Evolutionary conservation across 2,113 vertebrate genomes (phyloP), one percentile per base, ranked within the genome.

Genomic region (Mastomys coucha): DNA sequence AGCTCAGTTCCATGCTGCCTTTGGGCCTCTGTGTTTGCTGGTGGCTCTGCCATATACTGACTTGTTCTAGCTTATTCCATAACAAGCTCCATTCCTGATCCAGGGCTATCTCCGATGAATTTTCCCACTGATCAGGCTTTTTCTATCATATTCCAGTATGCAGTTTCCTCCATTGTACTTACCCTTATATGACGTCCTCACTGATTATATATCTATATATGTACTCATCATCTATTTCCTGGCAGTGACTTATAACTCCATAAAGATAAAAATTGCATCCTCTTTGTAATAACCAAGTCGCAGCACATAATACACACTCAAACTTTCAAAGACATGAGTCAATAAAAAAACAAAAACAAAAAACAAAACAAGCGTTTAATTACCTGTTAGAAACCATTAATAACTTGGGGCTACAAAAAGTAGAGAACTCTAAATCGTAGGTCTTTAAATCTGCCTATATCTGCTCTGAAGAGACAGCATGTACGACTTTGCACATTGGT

Each of bases 311-410:
- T 28, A 88, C 19, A 26, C 60, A 17, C 5, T 96, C 80, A 89
- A 69, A 53, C 53, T 70, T 89, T 90, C 67, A 19, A 93, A 88
- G 65, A 73, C 94, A 89, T 89, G 14, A 97, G 76, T 93, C 39
- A 63, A 76, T 65, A 53, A 60, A 3, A 16, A 93, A 91, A 67
- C 80, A 3, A 81, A 63, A 1, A 91, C 60, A 84, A 3, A 81
- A 63, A 91, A 67, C 80, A 3, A 81, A 63, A 2, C 58, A 76
- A 93, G 26, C 82, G 72, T 5, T 88, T 91, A 75, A 58, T 65
- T 90, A 78, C 19, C 65, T 56, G 33, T 73, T 93, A 95, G 39
- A 58, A 78, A 49, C 45, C 82, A 45, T 45, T 49, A 28, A 73
- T 31, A 87, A 53, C 24, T 78, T 75, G 22, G 63, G 16, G 51